Conservation (phyloP, 2,888 invertebrate genomes). For the Helicoverpa assulta region DNA sequence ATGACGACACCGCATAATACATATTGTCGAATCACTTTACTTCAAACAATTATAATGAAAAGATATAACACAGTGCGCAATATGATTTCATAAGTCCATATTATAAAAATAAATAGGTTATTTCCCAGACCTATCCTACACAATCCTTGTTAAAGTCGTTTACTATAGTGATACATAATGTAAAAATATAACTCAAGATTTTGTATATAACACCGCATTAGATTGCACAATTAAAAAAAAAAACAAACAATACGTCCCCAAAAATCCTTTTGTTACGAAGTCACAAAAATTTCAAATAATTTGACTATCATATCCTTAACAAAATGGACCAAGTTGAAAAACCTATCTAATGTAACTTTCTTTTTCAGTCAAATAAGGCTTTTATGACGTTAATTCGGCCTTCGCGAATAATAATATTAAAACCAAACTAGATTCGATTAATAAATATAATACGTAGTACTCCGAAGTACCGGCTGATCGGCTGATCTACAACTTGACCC, state of each 20-base stretch:
- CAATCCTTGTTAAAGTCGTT: constrained; percentile 50
- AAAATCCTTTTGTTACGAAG: constrained; percentile 44
- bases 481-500: constrained; percentile 40
- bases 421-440: constrained; percentile 54
- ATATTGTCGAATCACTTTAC: constrained; percentile 68
- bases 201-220: constrained; percentile 55
- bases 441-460: constrained; percentile 56
- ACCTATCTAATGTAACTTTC: constrained; percentile 67
- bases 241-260: constrained; percentile 46
- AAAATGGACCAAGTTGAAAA: constrained; percentile 69
- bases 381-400: constrained; percentile 36
- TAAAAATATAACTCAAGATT: constrained; percentile 61
- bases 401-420: constrained; percentile 36
- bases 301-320: constrained; percentile 74
- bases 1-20: constrained; percentile 44
- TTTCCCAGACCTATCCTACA: constrained; percentile 60
- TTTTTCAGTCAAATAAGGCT: constrained; percentile 61
- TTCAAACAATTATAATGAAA: constrained; percentile 43
- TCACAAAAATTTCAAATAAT: constrained; percentile 68
- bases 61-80: constrained; percentile 46
- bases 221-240: constrained; percentile 67
- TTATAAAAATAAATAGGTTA: constrained; percentile 76
- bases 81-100: constrained; percentile 54
- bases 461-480: constrained; percentile 38
- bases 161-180: constrained; percentile 48